Conservation (phyloP, 2,888 invertebrate genomes). For the Drosophila subquinaria region DNA sequence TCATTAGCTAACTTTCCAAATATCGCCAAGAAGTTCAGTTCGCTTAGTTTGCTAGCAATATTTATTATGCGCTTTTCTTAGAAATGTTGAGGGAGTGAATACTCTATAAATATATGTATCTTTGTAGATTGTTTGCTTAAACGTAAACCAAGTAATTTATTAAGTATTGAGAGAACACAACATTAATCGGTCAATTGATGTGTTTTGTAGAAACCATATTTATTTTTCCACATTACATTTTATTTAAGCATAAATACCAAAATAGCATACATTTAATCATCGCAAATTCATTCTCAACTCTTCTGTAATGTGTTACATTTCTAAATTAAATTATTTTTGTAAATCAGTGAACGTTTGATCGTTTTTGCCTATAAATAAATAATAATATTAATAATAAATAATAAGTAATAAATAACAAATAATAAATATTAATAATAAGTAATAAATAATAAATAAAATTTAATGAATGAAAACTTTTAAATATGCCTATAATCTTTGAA, state of each 20-base stretch:
- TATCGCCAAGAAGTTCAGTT: conserved; percentile 11
- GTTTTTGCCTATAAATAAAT: too few relatives aligned
- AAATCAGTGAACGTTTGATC: too few relatives aligned
- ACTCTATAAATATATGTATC: background rate
- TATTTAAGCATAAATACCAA: background rate
- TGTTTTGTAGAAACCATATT: background rate
- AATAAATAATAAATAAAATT: too few relatives aligned
- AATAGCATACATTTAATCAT: background rate
- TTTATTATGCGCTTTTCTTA: background rate
- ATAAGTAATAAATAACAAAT: too few relatives aligned
- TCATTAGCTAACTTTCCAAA: conserved; percentile 11
- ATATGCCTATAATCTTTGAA: too few relatives aligned
- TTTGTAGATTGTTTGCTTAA: background rate
- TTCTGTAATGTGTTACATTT: background rate
- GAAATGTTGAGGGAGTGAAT: background rate
- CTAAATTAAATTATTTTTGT: too few relatives aligned
- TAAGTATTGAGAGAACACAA: background rate
- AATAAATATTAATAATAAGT: too few relatives aligned
- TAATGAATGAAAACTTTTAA: too few relatives aligned
- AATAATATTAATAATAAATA: too few relatives aligned
- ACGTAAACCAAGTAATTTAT: background rate
- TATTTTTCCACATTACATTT: background rate
- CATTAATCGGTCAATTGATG: too few relatives aligned
- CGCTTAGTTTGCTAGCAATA: background rate
- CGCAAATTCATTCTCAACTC: background rate